Conservation (phyloP, 2,888 invertebrate genomes). For the Bellardia bayeri region DNA sequence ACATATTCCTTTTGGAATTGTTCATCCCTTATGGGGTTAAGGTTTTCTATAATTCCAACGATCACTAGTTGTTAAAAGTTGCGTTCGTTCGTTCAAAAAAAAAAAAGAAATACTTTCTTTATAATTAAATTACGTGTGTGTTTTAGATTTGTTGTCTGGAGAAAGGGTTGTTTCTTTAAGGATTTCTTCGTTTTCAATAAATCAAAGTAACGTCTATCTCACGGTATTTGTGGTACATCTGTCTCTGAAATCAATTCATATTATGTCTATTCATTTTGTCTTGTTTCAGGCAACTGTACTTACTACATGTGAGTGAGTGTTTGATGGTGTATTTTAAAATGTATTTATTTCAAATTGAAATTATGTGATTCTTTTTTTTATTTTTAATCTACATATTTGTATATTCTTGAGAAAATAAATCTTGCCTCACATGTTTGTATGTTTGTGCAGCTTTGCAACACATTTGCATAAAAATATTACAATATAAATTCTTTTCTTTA, state of each 20-base stretch:
- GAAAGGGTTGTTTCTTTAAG: constrained; percentile 62
- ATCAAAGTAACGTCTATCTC: constrained; percentile 47
- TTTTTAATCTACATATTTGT: constrained; percentile 52
- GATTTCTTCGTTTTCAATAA: not conserved
- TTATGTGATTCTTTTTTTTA: constrained; percentile 31
- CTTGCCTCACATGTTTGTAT: constrained; percentile 6
- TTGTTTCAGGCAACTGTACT: not conserved
- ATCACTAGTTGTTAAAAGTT: constrained; percentile 28
- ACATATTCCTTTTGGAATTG: constrained; percentile 71
- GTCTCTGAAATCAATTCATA: constrained; percentile 62
- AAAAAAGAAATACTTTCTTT: constrained; percentile 47
- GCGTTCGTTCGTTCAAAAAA: not conserved
- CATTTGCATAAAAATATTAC: constrained; percentile 77
- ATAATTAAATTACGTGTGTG: constrained; percentile 40
- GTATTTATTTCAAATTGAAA: constrained; percentile 42
- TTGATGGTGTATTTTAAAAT: constrained; percentile 10
- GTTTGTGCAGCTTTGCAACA: constrained; percentile 19
- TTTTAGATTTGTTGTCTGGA: not conserved
- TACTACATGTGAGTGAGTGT: not conserved
- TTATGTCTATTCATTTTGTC: constrained; percentile 33
- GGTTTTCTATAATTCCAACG: not conserved
- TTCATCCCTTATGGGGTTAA: constrained; percentile 61
- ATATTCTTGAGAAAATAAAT: constrained; percentile 35
- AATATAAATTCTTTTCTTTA: constrained; percentile 62
- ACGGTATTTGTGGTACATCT: constrained; percentile 60